Conservation (phyloP, 2,113 vertebrate species). For the Podarcis cretensis region DNA sequence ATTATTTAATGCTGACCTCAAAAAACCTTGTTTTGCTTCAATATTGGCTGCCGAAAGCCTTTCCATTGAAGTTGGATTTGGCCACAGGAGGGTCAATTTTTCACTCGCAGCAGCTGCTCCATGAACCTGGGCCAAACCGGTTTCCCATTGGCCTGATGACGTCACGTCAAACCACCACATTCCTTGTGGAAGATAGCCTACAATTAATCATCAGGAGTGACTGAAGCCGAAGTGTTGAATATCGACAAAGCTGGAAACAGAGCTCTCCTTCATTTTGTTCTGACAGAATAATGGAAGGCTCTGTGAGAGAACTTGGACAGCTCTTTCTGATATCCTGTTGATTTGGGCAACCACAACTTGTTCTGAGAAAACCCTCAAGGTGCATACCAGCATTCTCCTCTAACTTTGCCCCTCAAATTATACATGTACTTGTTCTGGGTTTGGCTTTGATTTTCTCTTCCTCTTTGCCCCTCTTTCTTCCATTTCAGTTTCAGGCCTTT, state of each 20-base stretch:
- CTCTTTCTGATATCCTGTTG: not conserved
- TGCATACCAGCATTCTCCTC: too few species aligned
- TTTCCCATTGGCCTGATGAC: not conserved
- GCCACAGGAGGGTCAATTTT: slow-evolving; percentile 23
- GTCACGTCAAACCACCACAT: not conserved
- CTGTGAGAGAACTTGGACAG: not conserved
- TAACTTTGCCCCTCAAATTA: not conserved
- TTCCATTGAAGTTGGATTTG: slow-evolving; percentile 7
- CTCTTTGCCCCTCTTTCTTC: not conserved
- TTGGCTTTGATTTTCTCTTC: not conserved
- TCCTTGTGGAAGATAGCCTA: slow-evolving; percentile 26
- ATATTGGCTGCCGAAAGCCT: slow-evolving; percentile 36
- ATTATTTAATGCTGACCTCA: slow-evolving; percentile 46
- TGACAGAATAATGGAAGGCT: not conserved
- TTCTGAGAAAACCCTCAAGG: not conserved
- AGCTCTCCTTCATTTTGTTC: not conserved
- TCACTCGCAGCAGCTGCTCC: slow-evolving; percentile 39
- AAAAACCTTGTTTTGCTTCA: slow-evolving; percentile 33
- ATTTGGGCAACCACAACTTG: not conserved
- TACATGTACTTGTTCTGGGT: not conserved
- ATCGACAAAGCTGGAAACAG: not conserved
- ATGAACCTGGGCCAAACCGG: slow-evolving; percentile 1
- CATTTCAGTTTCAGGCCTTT: not conserved
- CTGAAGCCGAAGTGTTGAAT: not conserved
- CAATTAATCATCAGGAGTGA: not conserved